phyloP scores from a whole-genome alignment of 2,113 vertebrate genomes.

The Limnothrissa miodon region DNA sequence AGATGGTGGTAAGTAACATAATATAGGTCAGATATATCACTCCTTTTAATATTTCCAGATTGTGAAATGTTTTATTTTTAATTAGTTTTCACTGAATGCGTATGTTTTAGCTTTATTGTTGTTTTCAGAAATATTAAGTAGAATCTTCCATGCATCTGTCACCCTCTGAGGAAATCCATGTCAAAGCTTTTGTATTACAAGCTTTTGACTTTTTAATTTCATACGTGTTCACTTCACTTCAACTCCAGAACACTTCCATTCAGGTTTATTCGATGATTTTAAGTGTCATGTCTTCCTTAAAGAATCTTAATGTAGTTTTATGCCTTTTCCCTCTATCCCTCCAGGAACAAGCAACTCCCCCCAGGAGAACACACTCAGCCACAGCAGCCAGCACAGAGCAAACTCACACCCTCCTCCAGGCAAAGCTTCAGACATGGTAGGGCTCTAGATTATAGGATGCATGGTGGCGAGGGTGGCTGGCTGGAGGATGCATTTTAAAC shows the following conservation, averaged over 20 bases:
- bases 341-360: constrained; percentile 96
- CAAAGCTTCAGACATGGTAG: constrained; percentile 93
- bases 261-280: no score
- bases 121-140: no score
- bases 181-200: no score
- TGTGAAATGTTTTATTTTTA: neutral
- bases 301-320: neutral
- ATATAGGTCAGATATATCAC: neutral
- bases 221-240: no score
- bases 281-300: neutral
- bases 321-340: constrained; percentile 29
- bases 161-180: no score
- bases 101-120: no score
- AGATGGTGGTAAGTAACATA: constrained; percentile 83
- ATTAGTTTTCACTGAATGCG: no score
- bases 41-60: neutral
- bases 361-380: constrained; percentile 96
- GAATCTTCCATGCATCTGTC: no score
- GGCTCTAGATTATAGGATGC: no score
- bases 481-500: neutral
- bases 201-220: no score
- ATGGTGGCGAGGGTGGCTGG: neutral
- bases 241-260: no score
- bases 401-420: constrained; percentile 91
- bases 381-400: constrained; percentile 91